Percentiles rank a stretch among this genome's conserved stretches.
Conservation (phyloP, 1,140 invertebrate species). For the Drosophila burlai region DNA sequence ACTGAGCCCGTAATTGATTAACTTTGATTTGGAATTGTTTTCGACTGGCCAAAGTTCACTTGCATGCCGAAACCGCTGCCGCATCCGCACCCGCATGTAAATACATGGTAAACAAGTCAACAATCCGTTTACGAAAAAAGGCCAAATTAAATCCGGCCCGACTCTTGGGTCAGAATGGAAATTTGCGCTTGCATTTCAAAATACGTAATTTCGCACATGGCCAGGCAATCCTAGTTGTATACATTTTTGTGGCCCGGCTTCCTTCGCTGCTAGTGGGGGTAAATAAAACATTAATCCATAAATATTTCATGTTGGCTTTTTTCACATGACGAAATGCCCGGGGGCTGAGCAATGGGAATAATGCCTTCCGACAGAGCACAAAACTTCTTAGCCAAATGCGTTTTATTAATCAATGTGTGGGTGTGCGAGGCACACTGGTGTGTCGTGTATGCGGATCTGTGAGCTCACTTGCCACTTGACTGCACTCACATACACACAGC, state of each 20-base stretch:
- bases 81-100: slow-evolving; percentile 26
- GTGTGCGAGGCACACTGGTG: slow-evolving; percentile 12
- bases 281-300: slow-evolving; percentile 55
- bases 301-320: slow-evolving; percentile 41
- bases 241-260: slow-evolving; percentile 9
- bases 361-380: slow-evolving; percentile 50
- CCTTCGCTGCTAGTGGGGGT: background rate
- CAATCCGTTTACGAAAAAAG: slow-evolving; percentile 41
- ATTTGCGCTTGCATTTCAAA: slow-evolving; percentile 39
- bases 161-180: slow-evolving; percentile 34
- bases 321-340: slow-evolving; percentile 47
- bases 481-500: slow-evolving; percentile 56
- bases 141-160: slow-evolving; percentile 36
- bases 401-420: slow-evolving; percentile 78
- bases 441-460: slow-evolving; percentile 45
- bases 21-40: slow-evolving; percentile 66
- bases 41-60: slow-evolving; percentile 47
- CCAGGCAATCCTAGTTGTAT: slow-evolving; percentile 32
- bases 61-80: slow-evolving; percentile 13
- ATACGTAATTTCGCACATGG: slow-evolving; percentile 58
- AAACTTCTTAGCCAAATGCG: slow-evolving; percentile 78
- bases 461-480: slow-evolving; percentile 70
- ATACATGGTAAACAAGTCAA: slow-evolving; percentile 53
- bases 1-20: slow-evolving; percentile 74
- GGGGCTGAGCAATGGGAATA: slow-evolving; percentile 51